These are phyloP conservation scores for Frieseomelitta varia DNA, from an alignment of 1,140 invertebrate species.

Conservation along the genomic window DNA sequence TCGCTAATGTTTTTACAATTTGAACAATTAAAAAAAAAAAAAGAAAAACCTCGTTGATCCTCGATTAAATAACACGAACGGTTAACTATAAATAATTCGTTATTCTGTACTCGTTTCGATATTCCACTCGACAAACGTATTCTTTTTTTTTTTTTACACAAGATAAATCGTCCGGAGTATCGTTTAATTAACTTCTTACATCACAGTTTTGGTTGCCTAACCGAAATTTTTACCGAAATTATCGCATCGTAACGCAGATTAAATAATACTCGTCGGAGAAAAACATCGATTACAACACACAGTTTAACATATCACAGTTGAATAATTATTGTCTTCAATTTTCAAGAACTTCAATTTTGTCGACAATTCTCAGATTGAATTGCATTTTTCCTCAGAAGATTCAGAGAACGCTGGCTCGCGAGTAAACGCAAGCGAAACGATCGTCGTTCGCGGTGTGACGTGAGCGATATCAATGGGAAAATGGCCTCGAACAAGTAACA, in stretches of 20 bases:
- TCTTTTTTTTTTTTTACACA: too few species aligned
- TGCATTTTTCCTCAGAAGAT: not conserved
- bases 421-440: not conserved
- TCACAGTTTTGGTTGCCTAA: not conserved
- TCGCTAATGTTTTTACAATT: too few species aligned
- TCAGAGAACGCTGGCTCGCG: not conserved
- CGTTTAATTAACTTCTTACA: not conserved
- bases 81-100: too few species aligned
- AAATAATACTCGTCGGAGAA: not conserved
- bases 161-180: not conserved
- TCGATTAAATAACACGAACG: too few species aligned
- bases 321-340: not conserved
- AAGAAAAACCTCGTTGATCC: too few species aligned
- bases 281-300: not conserved
- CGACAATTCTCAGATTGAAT: not conserved
- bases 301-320: not conserved
- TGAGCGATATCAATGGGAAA: conserved; percentile 5
- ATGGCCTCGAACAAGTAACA: conserved; percentile 18
- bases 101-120: too few species aligned
- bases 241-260: not conserved
- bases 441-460: not conserved
- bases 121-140: too few species aligned
- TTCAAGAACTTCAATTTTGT: not conserved
- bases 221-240: not conserved
- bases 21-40: too few species aligned